Evolutionary conservation across 2,113 vertebrate species (phyloP).

Genomic region (Mastomys coucha): DNA sequence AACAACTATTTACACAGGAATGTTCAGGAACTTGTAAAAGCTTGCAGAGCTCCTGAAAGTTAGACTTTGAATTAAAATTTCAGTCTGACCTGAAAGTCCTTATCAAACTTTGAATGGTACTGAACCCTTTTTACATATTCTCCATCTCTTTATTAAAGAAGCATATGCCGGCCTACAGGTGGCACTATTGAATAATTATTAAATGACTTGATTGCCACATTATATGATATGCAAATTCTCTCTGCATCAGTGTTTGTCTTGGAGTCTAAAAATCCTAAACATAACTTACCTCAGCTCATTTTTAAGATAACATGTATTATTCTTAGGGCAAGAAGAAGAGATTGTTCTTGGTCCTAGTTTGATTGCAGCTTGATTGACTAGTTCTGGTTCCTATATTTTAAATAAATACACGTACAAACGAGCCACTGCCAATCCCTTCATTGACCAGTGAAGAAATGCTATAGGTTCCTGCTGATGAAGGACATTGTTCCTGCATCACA

Average conservation of each 20-base stretch:
- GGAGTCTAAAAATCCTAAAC: slow-evolving; percentile 25
- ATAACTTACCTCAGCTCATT: neutral
- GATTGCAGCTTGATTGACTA: neutral
- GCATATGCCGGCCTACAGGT: slow-evolving; percentile 32
- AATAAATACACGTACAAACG: neutral
- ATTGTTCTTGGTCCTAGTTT: slow-evolving; percentile 1
- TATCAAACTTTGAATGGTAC: neutral
- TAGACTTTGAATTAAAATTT: neutral
- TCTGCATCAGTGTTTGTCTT: slow-evolving; percentile 34
- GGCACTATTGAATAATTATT: slow-evolving; percentile 66
- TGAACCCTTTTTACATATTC: neutral
- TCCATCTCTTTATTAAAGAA: neutral
- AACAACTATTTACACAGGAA: neutral
- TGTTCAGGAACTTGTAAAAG: neutral
- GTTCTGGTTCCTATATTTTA: neutral
- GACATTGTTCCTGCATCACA: slow-evolving; percentile 5
- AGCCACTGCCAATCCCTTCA: neutral
- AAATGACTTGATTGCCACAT: slow-evolving; percentile 35
- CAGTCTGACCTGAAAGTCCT: neutral
- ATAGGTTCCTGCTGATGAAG: slow-evolving; percentile 45
- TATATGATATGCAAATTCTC: neutral
- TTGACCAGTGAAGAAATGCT: neutral
- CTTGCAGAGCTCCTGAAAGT: neutral
- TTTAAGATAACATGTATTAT: neutral
- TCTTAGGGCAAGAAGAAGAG: neutral